Evolutionary conservation across 2,797 vertebrate species (phyloP).

Genomic region (Anguilla megastoma): DNA sequence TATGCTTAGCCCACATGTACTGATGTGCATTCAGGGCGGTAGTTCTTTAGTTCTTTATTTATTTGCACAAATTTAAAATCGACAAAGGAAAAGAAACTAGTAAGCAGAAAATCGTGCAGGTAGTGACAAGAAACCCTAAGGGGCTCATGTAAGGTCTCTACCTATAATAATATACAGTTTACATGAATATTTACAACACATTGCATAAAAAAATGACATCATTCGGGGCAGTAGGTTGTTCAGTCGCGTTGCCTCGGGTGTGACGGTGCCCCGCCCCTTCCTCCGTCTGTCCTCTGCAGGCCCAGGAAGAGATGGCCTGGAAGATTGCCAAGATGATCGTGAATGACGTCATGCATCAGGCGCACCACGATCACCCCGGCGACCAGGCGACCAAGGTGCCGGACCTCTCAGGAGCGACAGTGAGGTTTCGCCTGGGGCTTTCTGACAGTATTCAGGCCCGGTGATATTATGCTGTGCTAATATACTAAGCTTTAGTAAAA

Average conservation of each 20-base stretch:
- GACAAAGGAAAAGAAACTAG: no score
- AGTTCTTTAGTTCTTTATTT: no score
- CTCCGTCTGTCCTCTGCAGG: slow-evolving; percentile 66
- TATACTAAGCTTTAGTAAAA: background rate
- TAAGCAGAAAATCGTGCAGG: no score
- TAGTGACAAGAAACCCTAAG: no score
- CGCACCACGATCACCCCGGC: slow-evolving; percentile 77
- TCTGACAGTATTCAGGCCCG: background rate
- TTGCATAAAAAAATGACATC: no score
- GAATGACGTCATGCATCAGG: slow-evolving; percentile 94
- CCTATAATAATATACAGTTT: no score
- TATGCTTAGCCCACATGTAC: background rate
- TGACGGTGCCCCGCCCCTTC: background rate
- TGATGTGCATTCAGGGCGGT: no score
- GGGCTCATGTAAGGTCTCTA: no score
- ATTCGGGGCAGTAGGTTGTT: slow-evolving; percentile 20
- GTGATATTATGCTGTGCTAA: background rate
- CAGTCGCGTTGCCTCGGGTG: background rate
- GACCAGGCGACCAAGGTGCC: slow-evolving; percentile 84
- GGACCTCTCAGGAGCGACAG: background rate
- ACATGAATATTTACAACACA: no score
- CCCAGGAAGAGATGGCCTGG: slow-evolving; percentile 99
- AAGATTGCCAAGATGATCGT: slow-evolving; percentile 99
- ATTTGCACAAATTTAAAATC: no score
- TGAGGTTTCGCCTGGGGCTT: background rate